phyloP scores from a whole-genome alignment of 1,140 invertebrate genomes.

The Hormaphis cornu region DNA sequence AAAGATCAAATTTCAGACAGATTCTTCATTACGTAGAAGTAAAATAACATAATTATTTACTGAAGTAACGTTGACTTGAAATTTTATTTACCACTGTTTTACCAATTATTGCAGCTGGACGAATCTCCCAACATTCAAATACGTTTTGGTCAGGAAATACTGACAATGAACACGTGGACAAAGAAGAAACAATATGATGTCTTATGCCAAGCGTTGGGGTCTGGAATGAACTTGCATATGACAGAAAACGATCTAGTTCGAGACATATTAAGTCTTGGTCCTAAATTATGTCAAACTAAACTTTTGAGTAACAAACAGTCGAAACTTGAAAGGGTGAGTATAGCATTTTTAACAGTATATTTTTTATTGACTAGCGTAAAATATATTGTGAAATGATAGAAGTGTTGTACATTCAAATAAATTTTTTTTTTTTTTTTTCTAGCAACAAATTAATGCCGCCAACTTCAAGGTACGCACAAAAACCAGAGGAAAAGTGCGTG shows the following conservation, averaged over 20 bases:
- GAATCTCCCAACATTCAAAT: slow-evolving; percentile 61
- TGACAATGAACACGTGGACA: slow-evolving; percentile 69
- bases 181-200: slow-evolving; percentile 75
- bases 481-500: slow-evolving; percentile 71
- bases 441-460: slow-evolving; percentile 77
- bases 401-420: background rate
- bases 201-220: slow-evolving; percentile 66
- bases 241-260: slow-evolving; percentile 71
- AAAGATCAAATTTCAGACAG: slow-evolving; percentile 84
- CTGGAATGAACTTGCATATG: slow-evolving; percentile 77
- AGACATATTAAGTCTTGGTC: slow-evolving; percentile 71
- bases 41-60: background rate
- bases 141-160: slow-evolving; percentile 64
- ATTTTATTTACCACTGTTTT: no score
- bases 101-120: slow-evolving; percentile 57
- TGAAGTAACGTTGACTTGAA: no score
- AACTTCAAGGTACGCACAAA: slow-evolving; percentile 83
- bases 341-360: background rate
- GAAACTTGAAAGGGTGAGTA: slow-evolving; percentile 63
- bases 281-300: slow-evolving; percentile 52
- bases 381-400: no score
- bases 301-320: slow-evolving; percentile 48
- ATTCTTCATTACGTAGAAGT: slow-evolving; percentile 60
- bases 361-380: no score
- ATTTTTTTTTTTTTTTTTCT: slow-evolving; percentile 41